Evolutionary conservation across 2,113 vertebrate species (phyloP).

Genomic region (Rhinogobius similis): DNA sequence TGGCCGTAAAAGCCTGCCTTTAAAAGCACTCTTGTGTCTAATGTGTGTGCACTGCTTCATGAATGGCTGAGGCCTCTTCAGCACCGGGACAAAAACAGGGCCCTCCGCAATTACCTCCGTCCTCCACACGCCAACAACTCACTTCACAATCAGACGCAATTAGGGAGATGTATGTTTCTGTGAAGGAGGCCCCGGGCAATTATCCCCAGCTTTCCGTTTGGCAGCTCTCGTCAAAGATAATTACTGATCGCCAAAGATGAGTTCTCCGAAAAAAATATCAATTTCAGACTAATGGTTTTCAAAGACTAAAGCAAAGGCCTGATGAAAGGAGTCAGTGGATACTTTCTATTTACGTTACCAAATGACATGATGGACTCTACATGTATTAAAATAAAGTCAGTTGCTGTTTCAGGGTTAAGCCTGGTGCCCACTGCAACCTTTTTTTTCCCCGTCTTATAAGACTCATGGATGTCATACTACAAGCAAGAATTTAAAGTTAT

Average conservation of each 20-base stretch:
- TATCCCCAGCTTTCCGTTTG: slow-evolving; percentile 70
- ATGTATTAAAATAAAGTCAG: background rate
- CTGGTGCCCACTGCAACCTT: too few relatives aligned
- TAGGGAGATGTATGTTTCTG: slow-evolving; percentile 78
- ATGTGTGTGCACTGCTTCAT: slow-evolving; percentile 43
- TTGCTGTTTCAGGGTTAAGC: too few relatives aligned
- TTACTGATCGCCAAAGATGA: slow-evolving; percentile 75
- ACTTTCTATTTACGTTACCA: too few relatives aligned
- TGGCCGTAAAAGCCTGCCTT: slow-evolving; percentile 6
- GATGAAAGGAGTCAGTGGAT: background rate
- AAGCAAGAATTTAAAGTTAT: too few relatives aligned
- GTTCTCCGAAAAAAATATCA: slow-evolving; percentile 43
- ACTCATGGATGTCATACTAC: too few relatives aligned
- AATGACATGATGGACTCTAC: background rate
- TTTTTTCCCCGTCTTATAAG: too few relatives aligned
- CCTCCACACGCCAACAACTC: slow-evolving; percentile 70
- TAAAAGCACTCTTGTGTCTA: slow-evolving; percentile 13
- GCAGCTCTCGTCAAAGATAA: slow-evolving; percentile 77
- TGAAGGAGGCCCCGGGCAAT: slow-evolving; percentile 68
- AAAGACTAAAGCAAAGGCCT: slow-evolving; percentile 22
- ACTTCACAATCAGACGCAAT: slow-evolving; percentile 80
- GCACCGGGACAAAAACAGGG: slow-evolving; percentile 62
- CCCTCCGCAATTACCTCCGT: slow-evolving; percentile 74
- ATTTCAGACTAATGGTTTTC: slow-evolving; percentile 64
- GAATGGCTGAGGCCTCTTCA: slow-evolving; percentile 74